Evolutionary conservation across 2,113 vertebrate species (phyloP).

Genomic region (Oncorhynchus clarkii): DNA sequence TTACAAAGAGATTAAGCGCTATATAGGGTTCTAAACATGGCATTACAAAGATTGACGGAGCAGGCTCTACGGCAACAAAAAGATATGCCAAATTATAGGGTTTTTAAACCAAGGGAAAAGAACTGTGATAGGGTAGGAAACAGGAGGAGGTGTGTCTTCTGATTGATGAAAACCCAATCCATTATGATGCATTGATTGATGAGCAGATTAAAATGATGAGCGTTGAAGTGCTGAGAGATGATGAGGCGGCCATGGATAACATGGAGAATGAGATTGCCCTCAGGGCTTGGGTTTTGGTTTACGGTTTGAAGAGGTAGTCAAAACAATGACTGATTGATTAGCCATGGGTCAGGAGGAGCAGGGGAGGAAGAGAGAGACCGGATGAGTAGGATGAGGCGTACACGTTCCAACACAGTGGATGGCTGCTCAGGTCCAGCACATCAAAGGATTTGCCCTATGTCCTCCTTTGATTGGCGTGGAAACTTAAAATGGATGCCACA

Average conservation of each 20-base stretch:
- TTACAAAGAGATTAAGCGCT: too few species aligned
- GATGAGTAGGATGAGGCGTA: too few species aligned
- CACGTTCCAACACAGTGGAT: too few species aligned
- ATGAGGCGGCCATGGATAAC: not conserved
- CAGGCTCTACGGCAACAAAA: too few species aligned
- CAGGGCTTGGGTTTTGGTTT: slow-evolving; percentile 20
- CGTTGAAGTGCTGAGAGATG: not conserved
- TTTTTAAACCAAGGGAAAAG: too few species aligned
- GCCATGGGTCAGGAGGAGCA: not conserved
- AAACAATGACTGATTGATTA: not conserved
- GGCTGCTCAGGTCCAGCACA: too few species aligned
- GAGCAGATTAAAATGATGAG: slow-evolving; percentile 10
- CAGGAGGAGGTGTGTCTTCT: too few species aligned
- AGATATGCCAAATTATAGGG: too few species aligned
- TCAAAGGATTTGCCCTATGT: slow-evolving; percentile 6
- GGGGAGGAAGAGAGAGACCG: not conserved
- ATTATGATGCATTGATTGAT: not conserved
- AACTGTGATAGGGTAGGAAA: too few species aligned
- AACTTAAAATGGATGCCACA: slow-evolving; percentile 2
- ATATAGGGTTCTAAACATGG: too few species aligned
- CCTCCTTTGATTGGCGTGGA: not conserved
- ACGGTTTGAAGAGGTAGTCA: not conserved
- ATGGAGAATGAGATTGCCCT: not conserved
- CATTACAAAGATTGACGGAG: too few species aligned
- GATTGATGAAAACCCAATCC: slow-evolving; percentile 33